phyloP scores from a whole-genome alignment of 2,888 invertebrate species.

The Drosophila stalkeri region DNA sequence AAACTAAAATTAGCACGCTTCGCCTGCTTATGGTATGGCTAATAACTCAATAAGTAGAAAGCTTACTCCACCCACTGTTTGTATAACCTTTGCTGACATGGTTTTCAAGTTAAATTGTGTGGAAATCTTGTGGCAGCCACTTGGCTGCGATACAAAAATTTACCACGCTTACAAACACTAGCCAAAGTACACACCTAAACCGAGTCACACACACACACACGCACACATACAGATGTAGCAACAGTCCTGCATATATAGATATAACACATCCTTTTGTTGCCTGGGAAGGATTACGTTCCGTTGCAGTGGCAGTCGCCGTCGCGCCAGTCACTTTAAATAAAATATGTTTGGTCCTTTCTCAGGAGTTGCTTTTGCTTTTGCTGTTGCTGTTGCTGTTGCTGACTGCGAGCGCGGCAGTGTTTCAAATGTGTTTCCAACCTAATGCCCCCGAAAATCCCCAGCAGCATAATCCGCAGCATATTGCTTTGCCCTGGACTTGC shows the following conservation, averaged over 20 bases:
- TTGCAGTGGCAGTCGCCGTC: conserved; percentile 47
- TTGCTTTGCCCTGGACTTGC: conserved; percentile 68
- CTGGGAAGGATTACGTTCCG: conserved; percentile 67
- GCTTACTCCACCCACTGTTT: conserved; percentile 19
- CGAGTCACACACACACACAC: conserved; percentile 12
- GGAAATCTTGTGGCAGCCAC: conserved; percentile 76
- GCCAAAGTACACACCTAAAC: conserved; percentile 13
- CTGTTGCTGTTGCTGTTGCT: conserved; percentile 20
- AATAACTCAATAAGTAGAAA: conserved; percentile 56
- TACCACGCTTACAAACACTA: conserved; percentile 50
- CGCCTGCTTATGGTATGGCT: conserved; percentile 36
- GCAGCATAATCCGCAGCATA: conserved; percentile 77
- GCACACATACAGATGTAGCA: conserved; percentile 9
- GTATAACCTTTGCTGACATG: conserved; percentile 66
- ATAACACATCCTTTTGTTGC: conserved; percentile 62
- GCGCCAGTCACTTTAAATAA: conserved; percentile 77
- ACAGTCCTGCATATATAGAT: conserved; percentile 36
- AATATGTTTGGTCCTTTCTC: conserved; percentile 72
- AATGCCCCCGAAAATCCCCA: conserved; percentile 78
- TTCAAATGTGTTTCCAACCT: conserved; percentile 80
- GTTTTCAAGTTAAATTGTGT: conserved; percentile 83
- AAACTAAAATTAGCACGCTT: conserved; percentile 29
- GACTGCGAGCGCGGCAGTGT: conserved; percentile 68
- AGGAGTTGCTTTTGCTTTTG: conserved; percentile 31
- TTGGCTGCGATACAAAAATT: conserved; percentile 67